These are phyloP conservation scores for Zaprionus bogoriensis DNA, from an alignment of 2,888 invertebrate species.

Conservation along the genomic window DNA sequence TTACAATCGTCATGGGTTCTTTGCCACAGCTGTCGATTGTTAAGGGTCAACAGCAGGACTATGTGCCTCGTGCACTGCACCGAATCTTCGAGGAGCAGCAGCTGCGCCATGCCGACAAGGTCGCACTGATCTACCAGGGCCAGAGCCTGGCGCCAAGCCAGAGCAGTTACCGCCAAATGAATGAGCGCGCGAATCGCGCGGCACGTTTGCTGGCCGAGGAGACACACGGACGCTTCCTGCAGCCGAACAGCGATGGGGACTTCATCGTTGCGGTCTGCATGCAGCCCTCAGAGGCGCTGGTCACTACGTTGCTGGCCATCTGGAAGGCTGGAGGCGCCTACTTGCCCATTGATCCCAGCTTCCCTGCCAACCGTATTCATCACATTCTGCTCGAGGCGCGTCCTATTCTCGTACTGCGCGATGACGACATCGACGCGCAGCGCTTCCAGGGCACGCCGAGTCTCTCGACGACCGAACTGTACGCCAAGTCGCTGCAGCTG, in stretches of 20 bases:
- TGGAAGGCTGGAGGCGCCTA: constrained; percentile 94
- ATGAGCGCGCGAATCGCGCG: constrained; percentile 83
- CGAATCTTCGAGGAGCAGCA: constrained; percentile 85
- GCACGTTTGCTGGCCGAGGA: constrained; percentile 81
- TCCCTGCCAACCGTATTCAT: constrained; percentile 88
- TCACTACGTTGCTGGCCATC: constrained; percentile 88
- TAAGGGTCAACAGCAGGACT: constrained; percentile 85
- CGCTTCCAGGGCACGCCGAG: constrained; percentile 73
- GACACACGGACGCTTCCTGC: constrained; percentile 68
- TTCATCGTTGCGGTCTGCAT: constrained; percentile 90
- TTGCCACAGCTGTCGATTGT: constrained; percentile 89
- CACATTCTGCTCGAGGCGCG: constrained; percentile 90
- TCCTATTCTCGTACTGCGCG: constrained; percentile 87
- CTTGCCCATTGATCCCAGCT: constrained; percentile 90
- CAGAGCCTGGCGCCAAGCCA: constrained; percentile 55
- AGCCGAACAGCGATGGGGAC: constrained; percentile 87
- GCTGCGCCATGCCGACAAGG: constrained; percentile 83
- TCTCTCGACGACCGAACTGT: constrained; percentile 71
- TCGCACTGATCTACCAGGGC: constrained; percentile 86
- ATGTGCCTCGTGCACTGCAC: constrained; percentile 85
- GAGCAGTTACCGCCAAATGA: constrained; percentile 82
- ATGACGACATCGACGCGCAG: constrained; percentile 83
- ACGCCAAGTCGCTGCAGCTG: constrained; percentile 70
- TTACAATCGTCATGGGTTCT: constrained; percentile 86
- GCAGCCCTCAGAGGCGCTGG: constrained; percentile 88